phyloP scores from a whole-genome alignment of 1,140 invertebrate genomes.

The Achatina immaculata region DNA sequence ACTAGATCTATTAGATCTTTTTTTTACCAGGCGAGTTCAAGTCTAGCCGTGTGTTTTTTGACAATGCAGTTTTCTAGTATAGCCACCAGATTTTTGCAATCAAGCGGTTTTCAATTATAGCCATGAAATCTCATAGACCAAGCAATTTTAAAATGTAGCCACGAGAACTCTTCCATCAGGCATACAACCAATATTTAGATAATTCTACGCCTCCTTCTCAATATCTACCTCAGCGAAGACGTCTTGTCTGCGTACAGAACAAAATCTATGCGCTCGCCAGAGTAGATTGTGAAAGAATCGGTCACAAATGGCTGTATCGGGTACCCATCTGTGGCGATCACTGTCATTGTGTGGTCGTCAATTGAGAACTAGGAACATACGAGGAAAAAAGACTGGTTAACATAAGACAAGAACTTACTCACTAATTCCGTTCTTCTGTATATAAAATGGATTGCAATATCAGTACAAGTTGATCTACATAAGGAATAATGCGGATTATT shows the following conservation, averaged over 20 bases:
- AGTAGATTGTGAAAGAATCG: conserved; percentile 51
- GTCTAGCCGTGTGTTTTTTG: no score
- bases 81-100: no score
- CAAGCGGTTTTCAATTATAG: no score
- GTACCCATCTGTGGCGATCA: conserved; percentile 85
- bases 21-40: no score
- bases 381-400: conserved; percentile 50
- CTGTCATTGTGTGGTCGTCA: conserved; percentile 72
- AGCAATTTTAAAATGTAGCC: no score
- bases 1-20: no score
- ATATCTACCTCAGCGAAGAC: conserved; percentile 1
- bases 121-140: no score
- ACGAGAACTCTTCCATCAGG: no score
- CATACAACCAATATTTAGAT: neutral
- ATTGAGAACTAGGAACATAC: conserved; percentile 76
- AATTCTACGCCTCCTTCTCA: no score
- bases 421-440: neutral
- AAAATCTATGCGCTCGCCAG: conserved; percentile 78
- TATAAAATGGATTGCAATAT: conserved; percentile 15
- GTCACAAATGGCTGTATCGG: conserved; percentile 80
- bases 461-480: neutral
- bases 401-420: conserved; percentile 29
- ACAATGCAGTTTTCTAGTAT: no score
- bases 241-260: conserved; percentile 80
- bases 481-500: neutral